Percentiles rank a stretch among this genome's conserved stretches.
Conservation (phyloP, 2,888 invertebrate genomes). For the Zhuqinia jingwanae region DNA sequence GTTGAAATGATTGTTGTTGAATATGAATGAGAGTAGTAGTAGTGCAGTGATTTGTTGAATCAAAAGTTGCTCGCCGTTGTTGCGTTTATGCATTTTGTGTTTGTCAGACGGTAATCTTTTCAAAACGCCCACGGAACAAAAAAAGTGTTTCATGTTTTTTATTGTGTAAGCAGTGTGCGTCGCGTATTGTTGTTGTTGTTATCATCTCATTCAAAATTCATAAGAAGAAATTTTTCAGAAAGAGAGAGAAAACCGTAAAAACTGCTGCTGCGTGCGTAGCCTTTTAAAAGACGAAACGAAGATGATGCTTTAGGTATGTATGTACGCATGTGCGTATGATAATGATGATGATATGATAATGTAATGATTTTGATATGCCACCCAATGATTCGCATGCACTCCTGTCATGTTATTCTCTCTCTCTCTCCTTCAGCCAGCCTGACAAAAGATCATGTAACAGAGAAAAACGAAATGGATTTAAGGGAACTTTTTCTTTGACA, state of each 20-base stretch:
- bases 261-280: not conserved
- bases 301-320: not conserved
- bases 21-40: not conserved
- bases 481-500: no score
- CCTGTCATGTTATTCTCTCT: not conserved
- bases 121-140: conserved; percentile 16
- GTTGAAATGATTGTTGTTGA: not conserved
- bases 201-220: not conserved
- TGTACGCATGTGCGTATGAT: not conserved
- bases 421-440: not conserved
- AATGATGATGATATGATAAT: conserved; percentile 5
- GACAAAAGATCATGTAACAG: no score
- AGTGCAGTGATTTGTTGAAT: not conserved
- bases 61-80: not conserved
- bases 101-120: not conserved
- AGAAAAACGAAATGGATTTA: not conserved
- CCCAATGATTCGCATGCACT: conserved; percentile 8
- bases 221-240: not conserved
- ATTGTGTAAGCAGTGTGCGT: not conserved
- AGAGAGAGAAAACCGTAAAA: no score
- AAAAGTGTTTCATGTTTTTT: not conserved
- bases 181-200: not conserved
- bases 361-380: conserved; percentile 9
- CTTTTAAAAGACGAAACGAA: not conserved
- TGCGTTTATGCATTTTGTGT: not conserved